Conservation (phyloP, 35 echinoderm and acorn worm genomes). For the Holothuria glaberrima region DNA sequence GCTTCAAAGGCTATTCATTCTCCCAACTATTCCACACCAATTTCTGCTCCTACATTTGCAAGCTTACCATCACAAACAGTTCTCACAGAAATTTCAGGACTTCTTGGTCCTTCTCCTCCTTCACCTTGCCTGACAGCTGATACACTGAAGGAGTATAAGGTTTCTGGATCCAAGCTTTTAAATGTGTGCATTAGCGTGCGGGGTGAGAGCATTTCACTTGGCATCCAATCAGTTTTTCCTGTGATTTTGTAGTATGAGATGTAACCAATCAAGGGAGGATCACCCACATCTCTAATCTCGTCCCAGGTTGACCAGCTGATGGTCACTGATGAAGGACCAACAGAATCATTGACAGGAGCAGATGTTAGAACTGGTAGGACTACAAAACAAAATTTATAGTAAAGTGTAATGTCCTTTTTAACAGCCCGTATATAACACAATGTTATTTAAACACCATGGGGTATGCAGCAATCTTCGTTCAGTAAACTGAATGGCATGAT, state of each 20-base stretch:
- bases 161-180: conserved; percentile 19
- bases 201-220: background rate
- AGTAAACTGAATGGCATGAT: background rate
- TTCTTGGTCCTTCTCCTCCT: conserved; percentile 56
- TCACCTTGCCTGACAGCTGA: conserved; percentile 50
- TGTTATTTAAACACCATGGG: background rate
- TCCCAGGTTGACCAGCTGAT: conserved; percentile 7
- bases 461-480: background rate
- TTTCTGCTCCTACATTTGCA: no score
- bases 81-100: background rate
- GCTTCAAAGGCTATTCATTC: no score
- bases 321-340: background rate
- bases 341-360: background rate
- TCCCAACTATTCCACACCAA: no score
- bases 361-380: background rate
- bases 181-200: background rate
- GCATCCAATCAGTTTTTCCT: background rate
- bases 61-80: background rate
- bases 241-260: background rate
- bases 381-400: background rate
- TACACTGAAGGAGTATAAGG: conserved; percentile 53
- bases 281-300: background rate
- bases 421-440: background rate
- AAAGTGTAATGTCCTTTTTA: background rate
- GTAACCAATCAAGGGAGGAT: conserved; percentile 45